Evolutionary conservation across 2,888 invertebrate species (phyloP).

Genomic region (Calameuta idolon): DNA sequence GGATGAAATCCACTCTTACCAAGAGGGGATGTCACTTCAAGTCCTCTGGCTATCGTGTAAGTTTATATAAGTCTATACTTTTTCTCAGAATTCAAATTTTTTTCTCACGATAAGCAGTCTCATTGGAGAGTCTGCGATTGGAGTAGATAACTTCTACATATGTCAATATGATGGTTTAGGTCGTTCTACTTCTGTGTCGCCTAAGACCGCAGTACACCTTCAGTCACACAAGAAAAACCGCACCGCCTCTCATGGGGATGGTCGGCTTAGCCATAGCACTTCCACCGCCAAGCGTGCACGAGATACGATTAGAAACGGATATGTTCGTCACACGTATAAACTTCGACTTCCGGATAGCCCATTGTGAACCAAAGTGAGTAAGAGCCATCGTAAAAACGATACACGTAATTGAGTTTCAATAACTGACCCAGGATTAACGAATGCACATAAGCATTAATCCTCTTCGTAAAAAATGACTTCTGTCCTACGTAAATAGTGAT

Average conservation of each 20-base stretch:
- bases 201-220: slow-evolving; percentile 94
- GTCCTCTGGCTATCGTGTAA: slow-evolving; percentile 94
- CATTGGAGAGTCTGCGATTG: no score
- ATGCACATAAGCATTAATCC: no score
- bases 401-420: no score
- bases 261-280: slow-evolving; percentile 95
- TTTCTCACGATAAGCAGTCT: no score
- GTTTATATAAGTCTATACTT: slow-evolving; percentile 51
- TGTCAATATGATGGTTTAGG: slow-evolving; percentile 71
- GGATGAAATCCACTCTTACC: slow-evolving; percentile 98
- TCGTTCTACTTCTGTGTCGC: slow-evolving; percentile 91
- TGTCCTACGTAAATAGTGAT: no score
- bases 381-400: no score
- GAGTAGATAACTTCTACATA: no score
- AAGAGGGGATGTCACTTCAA: slow-evolving; percentile 98
- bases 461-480: no score
- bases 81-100: no score
- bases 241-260: slow-evolving; percentile 91
- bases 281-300: slow-evolving; percentile 97
- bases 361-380: slow-evolving; percentile 93
- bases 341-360: slow-evolving; percentile 96
- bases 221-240: slow-evolving; percentile 88
- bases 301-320: slow-evolving; percentile 93
- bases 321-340: slow-evolving; percentile 97
- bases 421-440: no score